Base-by-base conservation (phyloP, 2,888 invertebrate genomes). In the Xestoiulus laeticollis region DNA sequence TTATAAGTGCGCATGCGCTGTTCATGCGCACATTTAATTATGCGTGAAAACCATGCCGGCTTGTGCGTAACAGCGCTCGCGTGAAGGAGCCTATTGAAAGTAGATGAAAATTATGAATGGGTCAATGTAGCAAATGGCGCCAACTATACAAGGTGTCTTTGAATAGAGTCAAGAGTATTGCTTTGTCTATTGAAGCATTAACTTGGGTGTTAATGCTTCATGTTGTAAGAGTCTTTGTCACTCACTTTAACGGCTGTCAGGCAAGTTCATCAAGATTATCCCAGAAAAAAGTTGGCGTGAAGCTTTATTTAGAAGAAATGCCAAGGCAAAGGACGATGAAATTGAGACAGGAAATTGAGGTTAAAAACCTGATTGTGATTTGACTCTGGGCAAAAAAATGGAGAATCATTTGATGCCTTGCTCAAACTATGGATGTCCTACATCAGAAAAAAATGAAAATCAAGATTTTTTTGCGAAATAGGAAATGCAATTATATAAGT, bases 211-310 rank as follows among this genome's bases (percentile, higher is more conserved):
- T 68, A 68, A 68, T 68, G 68, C 68, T 26, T 68, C 26, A n/a
- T 26, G 26, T 68, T 68, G 22, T 68, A 68, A 68, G 68, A 68
- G 68, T 12, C 68, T 26, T 68, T 68, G 68, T 68, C 68, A 68
- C 26, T 68, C 68, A 68, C 68, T 68, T 68, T 68, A 68, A 68
- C 68, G 68, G 68, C 68, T 68, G 68, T 68, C 22, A 26, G 68
- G 26, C 68, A 68, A 68, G 68, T 68, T 68, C 68, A 68, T 68
- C 68, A n/a, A 68, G 68, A 68, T 68, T 68, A 22, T 19, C 22
- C 59, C n/a, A n/a, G 26, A 68, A 68, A 68, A 26, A 68, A 68
- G 26, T 26, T 68, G 68, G 68, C 68, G 22, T 12, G 26, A 59
- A 68, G 68, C 26, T 68, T 68, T 26, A 26, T 68, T 68, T 68